Base-by-base conservation (phyloP, 1,140 invertebrate genomes). In the Papilio machaon region DNA sequence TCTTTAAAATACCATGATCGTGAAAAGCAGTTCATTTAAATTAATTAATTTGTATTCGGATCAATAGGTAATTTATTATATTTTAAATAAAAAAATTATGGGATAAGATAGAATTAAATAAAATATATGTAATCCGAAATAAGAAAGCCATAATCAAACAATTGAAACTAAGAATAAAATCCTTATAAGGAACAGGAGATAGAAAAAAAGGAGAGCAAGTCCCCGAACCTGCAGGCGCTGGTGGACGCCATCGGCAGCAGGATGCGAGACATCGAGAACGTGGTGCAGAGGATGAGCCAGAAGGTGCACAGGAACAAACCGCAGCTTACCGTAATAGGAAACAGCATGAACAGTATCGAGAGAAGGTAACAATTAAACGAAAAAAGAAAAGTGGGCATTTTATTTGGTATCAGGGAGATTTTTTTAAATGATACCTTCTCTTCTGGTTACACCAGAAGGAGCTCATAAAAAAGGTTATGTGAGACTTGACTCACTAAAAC, bases 221-320 rank as follows among this genome's bases (percentile, higher is more conserved):
- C 89, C 4, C 76, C 84, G 0, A 88, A 87, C 77, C 84, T 92
- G 0, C 91, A 92, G 49, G 87, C 89, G 0, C 76, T 92, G 47
- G 91, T 92, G 2, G 90, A 92, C 73, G 91, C 91, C 15, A 92
- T 91, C 74, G 90, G 90, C 0, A 90, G 84, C 75, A 85, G 91
- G n/a, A 92, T 92, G 91, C 80, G 89, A 3, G 90, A 91, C 79
- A 92, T 91, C 13, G 90, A 92, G 70, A 88, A 79, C 17, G 91
- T 92, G 2, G 91, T 92, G 1, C 91, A 92, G 84, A 85, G 82
- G 75, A 91, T 92, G 91, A 92, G 87, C 67, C 87, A 90, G n/a
- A 92, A 92, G 73, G 90, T 92, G 0, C 89, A 90, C 30, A 84
- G 84, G 10, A 80, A 58, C 3, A 84, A 84, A 4, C 81, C 84